Conservation (phyloP, 1,140 invertebrate genomes). For the Panagrolaimus sp. region DNA sequence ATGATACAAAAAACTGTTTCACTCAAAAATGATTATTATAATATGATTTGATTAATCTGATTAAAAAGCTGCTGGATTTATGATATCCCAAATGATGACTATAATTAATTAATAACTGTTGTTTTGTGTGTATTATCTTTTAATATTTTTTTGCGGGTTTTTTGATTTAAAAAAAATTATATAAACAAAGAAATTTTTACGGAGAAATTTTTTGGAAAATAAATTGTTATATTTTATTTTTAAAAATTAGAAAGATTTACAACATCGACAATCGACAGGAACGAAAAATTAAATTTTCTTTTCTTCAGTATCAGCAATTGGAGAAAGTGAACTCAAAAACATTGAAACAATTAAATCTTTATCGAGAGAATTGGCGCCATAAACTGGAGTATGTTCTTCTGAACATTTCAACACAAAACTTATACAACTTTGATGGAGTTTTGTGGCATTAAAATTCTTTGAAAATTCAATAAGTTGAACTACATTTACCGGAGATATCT, state of each 20-base stretch:
- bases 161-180: background rate
- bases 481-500: too few relatives aligned
- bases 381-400: too few relatives aligned
- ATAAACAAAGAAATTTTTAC: background rate
- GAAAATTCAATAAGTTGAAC: too few relatives aligned
- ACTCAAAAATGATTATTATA: background rate
- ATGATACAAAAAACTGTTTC: conserved; percentile 4
- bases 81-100: background rate
- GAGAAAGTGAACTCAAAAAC: too few relatives aligned
- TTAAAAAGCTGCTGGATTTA: background rate
- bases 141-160: conserved; percentile 12
- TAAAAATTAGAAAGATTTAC: background rate
- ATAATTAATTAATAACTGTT: conserved; percentile 2
- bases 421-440: too few relatives aligned
- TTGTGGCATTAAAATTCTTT: too few relatives aligned
- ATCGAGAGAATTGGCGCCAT: too few relatives aligned
- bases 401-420: too few relatives aligned
- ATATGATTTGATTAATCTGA: conserved; percentile 4
- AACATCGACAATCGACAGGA: background rate
- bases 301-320: background rate
- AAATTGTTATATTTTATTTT: background rate
- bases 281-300: background rate
- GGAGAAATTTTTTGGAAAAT: background rate
- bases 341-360: too few relatives aligned
- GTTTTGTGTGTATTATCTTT: conserved; percentile 6